phyloP scores from a whole-genome alignment of 2,113 vertebrate species.

The Peromyscus leucopus region DNA sequence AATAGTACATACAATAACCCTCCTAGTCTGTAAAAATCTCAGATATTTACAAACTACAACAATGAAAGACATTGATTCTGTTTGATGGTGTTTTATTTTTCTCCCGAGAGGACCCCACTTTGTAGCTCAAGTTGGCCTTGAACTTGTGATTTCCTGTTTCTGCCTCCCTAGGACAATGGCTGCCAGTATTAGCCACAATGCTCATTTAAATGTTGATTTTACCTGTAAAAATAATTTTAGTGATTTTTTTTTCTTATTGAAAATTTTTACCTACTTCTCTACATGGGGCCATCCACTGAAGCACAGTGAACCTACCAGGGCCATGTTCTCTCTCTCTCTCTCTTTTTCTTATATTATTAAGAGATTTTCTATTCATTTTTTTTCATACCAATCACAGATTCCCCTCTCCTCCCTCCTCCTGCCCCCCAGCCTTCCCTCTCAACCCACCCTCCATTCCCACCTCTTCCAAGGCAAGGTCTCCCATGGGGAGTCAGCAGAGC shows the following conservation, averaged over 20 bases:
- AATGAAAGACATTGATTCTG: background rate
- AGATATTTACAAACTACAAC: background rate
- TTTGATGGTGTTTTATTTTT: background rate
- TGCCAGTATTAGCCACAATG: background rate
- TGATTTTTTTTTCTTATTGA: background rate
- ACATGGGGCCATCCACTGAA: background rate
- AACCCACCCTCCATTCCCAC: no score
- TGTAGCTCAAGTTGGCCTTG: background rate
- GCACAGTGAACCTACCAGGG: background rate
- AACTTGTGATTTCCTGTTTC: background rate
- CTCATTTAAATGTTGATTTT: slow-evolving; percentile 23
- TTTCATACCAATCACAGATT: no score
- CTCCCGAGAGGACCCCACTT: background rate
- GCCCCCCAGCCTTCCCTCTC: no score
- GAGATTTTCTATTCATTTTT: no score
- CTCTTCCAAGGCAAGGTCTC: no score
- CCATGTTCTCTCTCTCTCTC: background rate
- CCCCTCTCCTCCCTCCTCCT: no score
- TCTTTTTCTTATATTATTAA: no score
- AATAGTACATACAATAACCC: background rate
- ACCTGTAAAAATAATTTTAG: slow-evolving; percentile 60
- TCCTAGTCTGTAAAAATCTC: background rate
- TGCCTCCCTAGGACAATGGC: background rate
- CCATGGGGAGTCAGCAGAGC: no score
- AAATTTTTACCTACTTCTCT: no score